These are phyloP conservation scores for Pogonophryne albipinna DNA, from an alignment of 2,797 vertebrate species.

Conservation along the genomic window DNA sequence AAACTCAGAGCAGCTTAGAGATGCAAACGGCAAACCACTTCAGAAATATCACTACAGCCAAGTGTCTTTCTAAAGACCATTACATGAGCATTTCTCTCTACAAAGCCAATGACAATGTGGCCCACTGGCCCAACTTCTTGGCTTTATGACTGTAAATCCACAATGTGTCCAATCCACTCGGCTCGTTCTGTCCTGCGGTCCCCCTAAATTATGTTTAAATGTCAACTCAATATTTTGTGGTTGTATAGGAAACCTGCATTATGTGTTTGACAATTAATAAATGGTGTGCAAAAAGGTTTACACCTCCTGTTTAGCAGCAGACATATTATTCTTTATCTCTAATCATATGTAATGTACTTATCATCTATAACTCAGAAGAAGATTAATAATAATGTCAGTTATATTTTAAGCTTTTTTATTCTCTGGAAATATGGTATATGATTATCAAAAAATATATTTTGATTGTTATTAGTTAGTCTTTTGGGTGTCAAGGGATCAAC, in stretches of 20 bases:
- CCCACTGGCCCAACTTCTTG: slow-evolving; percentile 3
- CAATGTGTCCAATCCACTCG: slow-evolving; percentile 11
- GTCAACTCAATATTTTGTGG: background rate
- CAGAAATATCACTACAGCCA: slow-evolving; percentile 25
- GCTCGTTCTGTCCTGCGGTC: background rate
- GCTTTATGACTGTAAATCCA: slow-evolving; percentile 18
- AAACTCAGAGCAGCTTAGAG: slow-evolving; percentile 17
- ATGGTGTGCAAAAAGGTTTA: background rate
- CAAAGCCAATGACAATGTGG: slow-evolving; percentile 18
- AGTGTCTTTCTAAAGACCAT: slow-evolving; percentile 37
- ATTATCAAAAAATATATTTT: background rate
- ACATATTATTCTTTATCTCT: background rate
- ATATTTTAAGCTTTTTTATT: too few relatives aligned
- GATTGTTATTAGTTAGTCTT: background rate
- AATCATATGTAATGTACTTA: background rate
- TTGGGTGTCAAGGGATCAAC: background rate
- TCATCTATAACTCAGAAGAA: background rate
- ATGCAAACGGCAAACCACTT: slow-evolving; percentile 27
- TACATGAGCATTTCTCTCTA: slow-evolving; percentile 19
- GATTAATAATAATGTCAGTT: background rate
- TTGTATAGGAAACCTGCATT: background rate
- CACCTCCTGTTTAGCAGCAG: background rate
- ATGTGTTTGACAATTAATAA: background rate
- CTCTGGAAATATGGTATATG: too few relatives aligned
- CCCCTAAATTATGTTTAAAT: background rate